Percentiles rank a stretch among this genome's conserved stretches.
Conservation (phyloP, 2,113 vertebrate species). For the Cynocephalus volans region DNA sequence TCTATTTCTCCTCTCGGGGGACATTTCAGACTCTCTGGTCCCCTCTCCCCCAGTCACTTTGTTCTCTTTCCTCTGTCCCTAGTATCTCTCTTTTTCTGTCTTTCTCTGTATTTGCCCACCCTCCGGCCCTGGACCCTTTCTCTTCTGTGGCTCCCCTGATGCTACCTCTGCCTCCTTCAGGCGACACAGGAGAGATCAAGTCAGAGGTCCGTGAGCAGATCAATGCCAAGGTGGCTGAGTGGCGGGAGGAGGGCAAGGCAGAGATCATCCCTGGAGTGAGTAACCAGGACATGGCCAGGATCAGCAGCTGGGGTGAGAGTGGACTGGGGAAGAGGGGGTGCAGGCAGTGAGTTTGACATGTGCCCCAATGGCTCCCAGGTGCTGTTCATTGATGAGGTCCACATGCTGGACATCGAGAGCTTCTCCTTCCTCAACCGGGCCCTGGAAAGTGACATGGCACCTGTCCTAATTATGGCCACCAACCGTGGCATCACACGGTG, state of each 20-base stretch:
- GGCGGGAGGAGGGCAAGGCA: slow-evolving; percentile 96
- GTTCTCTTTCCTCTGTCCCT: background rate
- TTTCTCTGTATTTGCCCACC: fast-evolving
- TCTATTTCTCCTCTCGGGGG: background rate
- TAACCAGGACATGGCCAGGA: fast-evolving
- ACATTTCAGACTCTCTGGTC: fast-evolving
- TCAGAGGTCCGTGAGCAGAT: slow-evolving; percentile 97
- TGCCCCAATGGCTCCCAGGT: slow-evolving; percentile 86
- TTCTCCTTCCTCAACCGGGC: slow-evolving; percentile 97
- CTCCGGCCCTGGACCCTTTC: fast-evolving
- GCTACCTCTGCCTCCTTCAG: slow-evolving; percentile 64
- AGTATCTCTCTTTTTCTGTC: fast-evolving
- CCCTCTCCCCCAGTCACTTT: background rate
- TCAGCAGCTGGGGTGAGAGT: fast-evolving
- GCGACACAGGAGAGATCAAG: slow-evolving; percentile 97
- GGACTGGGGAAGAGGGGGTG: fast-evolving
- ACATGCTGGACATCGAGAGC: slow-evolving; percentile 97
- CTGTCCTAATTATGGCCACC: slow-evolving; percentile 97
- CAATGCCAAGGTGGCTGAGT: slow-evolving; percentile 97
- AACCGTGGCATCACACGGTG: slow-evolving; percentile 97
- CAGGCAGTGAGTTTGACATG: fast-evolving
- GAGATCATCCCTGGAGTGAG: slow-evolving; percentile 96
- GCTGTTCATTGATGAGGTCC: slow-evolving; percentile 97
- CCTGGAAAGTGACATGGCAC: slow-evolving; percentile 95
- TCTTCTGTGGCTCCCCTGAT: background rate